phyloP scores from a whole-genome alignment of 2,888 invertebrate species.

The Cyclophora albipunctata region DNA sequence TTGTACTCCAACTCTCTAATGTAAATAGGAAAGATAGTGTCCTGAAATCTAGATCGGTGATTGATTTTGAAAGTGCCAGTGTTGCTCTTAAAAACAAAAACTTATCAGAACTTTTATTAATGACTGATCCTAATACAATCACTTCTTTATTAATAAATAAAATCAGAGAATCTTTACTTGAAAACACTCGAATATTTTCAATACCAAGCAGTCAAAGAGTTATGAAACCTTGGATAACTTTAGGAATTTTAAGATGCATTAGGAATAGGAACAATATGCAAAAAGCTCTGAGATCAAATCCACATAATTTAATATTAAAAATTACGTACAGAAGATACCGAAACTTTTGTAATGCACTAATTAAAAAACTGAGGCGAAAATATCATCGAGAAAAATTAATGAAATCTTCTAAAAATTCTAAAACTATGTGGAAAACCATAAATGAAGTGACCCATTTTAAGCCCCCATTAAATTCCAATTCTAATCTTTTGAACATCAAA shows the following conservation, averaged over 20 bases:
- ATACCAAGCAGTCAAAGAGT: not conserved
- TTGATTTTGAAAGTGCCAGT: too few relatives aligned
- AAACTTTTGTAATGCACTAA: not conserved
- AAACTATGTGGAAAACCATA: slow-evolving; percentile 1
- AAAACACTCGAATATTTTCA: not conserved
- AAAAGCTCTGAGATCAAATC: not conserved
- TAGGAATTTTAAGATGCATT: slow-evolving; percentile 1
- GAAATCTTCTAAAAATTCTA: not conserved
- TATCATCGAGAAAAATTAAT: not conserved
- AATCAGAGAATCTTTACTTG: not conserved
- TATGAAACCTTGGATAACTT: slow-evolving; percentile 3
- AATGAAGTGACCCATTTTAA: slow-evolving; percentile 1
- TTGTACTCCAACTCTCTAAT: not conserved
- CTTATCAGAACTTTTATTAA: too few relatives aligned
- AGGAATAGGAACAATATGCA: slow-evolving; percentile 2
- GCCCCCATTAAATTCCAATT: not conserved
- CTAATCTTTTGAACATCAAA: not conserved
- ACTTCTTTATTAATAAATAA: not conserved
- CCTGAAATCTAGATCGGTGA: too few relatives aligned
- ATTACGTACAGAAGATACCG: slow-evolving; percentile 1
- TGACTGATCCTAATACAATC: slow-evolving; percentile 1
- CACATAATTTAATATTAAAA: not conserved
- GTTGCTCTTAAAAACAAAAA: too few relatives aligned
- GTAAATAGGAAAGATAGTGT: too few relatives aligned
- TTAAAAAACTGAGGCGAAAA: not conserved